A percentile compares a stretch with the other conserved stretches of the same genome.
Evolutionary conservation across 2,888 invertebrate genomes (phyloP).

Genomic region (Nemotelus pantherinus): DNA sequence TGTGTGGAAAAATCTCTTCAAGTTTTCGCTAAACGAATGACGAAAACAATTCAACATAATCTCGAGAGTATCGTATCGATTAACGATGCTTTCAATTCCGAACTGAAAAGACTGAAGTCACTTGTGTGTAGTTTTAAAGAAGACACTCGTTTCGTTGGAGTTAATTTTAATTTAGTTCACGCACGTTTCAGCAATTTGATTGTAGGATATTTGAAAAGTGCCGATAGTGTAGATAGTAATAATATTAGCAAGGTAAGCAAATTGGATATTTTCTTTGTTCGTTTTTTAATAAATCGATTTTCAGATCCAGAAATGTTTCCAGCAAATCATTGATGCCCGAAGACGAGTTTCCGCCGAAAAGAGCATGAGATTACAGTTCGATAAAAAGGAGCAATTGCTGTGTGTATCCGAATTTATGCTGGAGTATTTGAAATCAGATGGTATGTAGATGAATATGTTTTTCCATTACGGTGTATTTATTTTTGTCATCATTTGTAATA

Average conservation of each 20-base stretch:
- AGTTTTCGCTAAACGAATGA: slow-evolving; percentile 77
- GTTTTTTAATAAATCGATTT: slow-evolving; percentile 21
- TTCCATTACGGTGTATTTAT: no score
- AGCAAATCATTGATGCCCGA: slow-evolving; percentile 46
- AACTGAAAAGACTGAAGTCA: slow-evolving; percentile 75
- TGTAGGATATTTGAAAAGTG: slow-evolving; percentile 68
- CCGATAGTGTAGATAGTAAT: slow-evolving; percentile 54
- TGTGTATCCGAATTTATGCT: slow-evolving; percentile 65
- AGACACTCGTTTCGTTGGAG: slow-evolving; percentile 71
- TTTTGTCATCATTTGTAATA: no score
- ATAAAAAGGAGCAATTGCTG: slow-evolving; percentile 65
- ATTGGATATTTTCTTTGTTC: not conserved
- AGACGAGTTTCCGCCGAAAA: slow-evolving; percentile 44
- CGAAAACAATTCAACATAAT: slow-evolving; percentile 71
- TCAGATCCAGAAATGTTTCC: slow-evolving; percentile 55
- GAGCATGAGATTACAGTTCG: slow-evolving; percentile 59
- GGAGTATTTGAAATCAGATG: slow-evolving; percentile 57
- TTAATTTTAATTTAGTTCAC: slow-evolving; percentile 74
- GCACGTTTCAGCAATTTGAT: slow-evolving; percentile 73
- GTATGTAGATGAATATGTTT: slow-evolving; percentile 47
- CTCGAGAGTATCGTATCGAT: slow-evolving; percentile 68
- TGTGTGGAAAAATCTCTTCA: slow-evolving; percentile 71
- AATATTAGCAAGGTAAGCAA: slow-evolving; percentile 55
- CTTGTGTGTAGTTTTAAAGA: slow-evolving; percentile 76
- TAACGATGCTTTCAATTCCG: slow-evolving; percentile 71